Evolutionary conservation across 2,888 invertebrate species (phyloP), one percentile per base, ranked within the genome.

Genomic region (Pristionchus exspectatus): DNA sequence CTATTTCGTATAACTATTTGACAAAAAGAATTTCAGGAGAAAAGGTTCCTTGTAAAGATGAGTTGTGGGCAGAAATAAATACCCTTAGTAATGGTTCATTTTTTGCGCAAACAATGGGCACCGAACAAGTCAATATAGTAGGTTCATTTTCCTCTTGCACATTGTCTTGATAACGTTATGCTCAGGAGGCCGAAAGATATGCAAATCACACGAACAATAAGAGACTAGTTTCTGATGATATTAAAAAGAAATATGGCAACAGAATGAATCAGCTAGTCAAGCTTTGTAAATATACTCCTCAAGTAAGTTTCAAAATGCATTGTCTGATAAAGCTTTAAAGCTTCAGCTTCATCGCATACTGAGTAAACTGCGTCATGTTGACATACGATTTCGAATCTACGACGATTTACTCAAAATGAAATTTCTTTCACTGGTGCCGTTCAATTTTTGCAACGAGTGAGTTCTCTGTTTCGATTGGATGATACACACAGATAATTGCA

Each of bases 381-480:
- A 81, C 81, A 81, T 81, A 18, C 50, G 81, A 21, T 81, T 81
- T 27, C 50, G 50, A 24, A 44, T 81, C n/a, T 50, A n/a, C 18
- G 81, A 81, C 38, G 81, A 81, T 54, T 38, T 74, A 21, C 33
- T 74, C 16, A 74, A 38, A 38, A 38, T 74, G 74, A 33, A 38
- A 21, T 74, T 74, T 21, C 38, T 74, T 2, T 38, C 74, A 21
- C 38, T 38, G 38, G 74, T 74, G 10, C 74, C 74, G 38, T 74
- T 74, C 74, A 44, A 74, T 74, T 74, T 74, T 21, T 74, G 74
- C 74, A 16, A 44, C 38, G 24, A 38, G 72, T 72, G 33, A 72
- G 27, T 27, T 24, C n/a, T 27, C 27, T 18, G 21, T 12, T 63
- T n/a, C 63, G 14, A 63, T 21, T 7, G 21, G 0, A 18, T 63